A percentile compares a stretch with the other conserved stretches of the same genome.
Evolutionary conservation across 2,888 invertebrate species (phyloP).

Genomic region (Orgyia antiqua): DNA sequence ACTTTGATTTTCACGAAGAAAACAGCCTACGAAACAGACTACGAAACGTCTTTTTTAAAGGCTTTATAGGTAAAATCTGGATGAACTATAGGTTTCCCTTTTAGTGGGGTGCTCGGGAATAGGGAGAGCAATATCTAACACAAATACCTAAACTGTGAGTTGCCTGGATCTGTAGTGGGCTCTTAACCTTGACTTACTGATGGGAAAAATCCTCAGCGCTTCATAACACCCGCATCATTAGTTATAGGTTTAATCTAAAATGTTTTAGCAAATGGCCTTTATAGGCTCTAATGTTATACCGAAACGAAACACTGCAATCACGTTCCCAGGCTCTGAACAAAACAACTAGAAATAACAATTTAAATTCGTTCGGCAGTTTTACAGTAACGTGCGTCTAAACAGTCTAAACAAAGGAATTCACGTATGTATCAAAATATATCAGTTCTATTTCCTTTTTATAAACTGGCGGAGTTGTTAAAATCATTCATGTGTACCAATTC

Average conservation of each 20-base stretch:
- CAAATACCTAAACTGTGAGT: too few relatives aligned
- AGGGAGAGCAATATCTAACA: too few relatives aligned
- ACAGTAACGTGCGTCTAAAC: slow-evolving; percentile 19
- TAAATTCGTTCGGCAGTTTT: slow-evolving; percentile 25
- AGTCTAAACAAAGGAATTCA: slow-evolving; percentile 24
- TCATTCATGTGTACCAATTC: slow-evolving; percentile 4
- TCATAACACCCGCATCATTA: too few relatives aligned
- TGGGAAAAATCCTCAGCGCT: too few relatives aligned
- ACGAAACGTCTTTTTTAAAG: too few relatives aligned
- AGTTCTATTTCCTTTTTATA: slow-evolving; percentile 3
- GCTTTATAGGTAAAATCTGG: too few relatives aligned
- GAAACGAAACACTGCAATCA: slow-evolving; percentile 19
- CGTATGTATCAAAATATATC: slow-evolving; percentile 12
- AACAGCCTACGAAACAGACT: too few relatives aligned
- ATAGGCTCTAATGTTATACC: slow-evolving; percentile 13
- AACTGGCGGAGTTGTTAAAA: neutral
- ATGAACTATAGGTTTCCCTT: too few relatives aligned
- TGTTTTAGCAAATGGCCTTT: slow-evolving; percentile 8
- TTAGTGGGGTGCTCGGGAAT: too few relatives aligned
- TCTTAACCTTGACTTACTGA: too few relatives aligned
- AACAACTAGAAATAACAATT: slow-evolving; percentile 21
- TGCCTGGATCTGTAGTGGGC: too few relatives aligned
- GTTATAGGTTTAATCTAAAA: neutral
- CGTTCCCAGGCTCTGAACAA: slow-evolving; percentile 25
- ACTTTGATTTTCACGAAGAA: too few relatives aligned